Evolutionary conservation across 2,888 invertebrate genomes (phyloP).

Genomic region (Drosophila algonquin): DNA sequence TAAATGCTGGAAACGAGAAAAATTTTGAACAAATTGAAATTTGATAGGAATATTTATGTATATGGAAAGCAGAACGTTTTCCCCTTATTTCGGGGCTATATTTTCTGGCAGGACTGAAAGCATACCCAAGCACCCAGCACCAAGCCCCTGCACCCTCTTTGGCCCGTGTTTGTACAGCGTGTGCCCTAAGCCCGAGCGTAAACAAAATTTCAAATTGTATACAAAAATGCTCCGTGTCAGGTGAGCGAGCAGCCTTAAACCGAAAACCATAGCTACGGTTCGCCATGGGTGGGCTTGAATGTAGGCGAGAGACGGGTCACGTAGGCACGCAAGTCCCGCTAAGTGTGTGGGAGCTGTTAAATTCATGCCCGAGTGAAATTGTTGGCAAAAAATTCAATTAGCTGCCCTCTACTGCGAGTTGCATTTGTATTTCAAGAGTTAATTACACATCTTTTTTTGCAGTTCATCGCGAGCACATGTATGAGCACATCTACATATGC

Average conservation of each 20-base stretch:
- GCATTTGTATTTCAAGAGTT: conserved; percentile 51
- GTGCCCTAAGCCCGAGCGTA: conserved; percentile 65
- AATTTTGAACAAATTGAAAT: conserved; percentile 76
- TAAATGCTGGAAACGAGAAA: not conserved
- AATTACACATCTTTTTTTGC: conserved; percentile 6
- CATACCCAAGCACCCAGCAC: conserved; percentile 4
- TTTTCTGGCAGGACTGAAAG: conserved; percentile 3
- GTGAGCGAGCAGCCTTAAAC: conserved; percentile 38
- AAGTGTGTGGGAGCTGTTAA: conserved; percentile 11
- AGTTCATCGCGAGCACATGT: not conserved
- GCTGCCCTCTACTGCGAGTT: conserved; percentile 42
- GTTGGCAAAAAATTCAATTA: conserved; percentile 60
- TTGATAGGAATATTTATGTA: conserved; percentile 71
- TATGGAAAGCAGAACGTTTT: conserved; percentile 10
- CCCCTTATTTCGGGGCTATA: conserved; percentile 19
- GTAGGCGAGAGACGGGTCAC: not conserved
- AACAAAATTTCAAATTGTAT: conserved; percentile 69
- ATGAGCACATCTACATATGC: no score
- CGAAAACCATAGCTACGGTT: conserved; percentile 26
- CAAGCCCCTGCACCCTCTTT: no score
- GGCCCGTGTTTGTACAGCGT: conserved; percentile 34
- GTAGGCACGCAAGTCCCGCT: not conserved
- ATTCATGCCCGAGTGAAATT: conserved; percentile 7
- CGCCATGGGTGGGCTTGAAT: not conserved
- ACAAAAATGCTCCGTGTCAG: conserved; percentile 57